phyloP scores from a whole-genome alignment of 2,797 vertebrate genomes.

The Spinus olivaceus region DNA sequence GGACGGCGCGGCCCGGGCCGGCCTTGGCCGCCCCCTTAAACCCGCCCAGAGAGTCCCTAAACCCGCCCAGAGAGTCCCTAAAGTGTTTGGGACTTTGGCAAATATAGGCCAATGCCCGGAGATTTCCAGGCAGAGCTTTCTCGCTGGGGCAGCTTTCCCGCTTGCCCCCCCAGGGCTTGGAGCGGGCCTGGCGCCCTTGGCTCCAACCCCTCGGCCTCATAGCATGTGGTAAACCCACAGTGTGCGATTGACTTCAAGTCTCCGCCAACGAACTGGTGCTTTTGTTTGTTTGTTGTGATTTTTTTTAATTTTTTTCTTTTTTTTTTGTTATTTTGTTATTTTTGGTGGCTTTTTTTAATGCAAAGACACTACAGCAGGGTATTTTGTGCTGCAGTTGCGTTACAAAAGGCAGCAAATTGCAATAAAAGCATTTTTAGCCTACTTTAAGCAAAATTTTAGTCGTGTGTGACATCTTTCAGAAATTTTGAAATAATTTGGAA shows the following conservation, averaged over 20 bases:
- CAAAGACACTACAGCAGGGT: fast-evolving
- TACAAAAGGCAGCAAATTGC: background rate
- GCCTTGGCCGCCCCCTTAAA: fast-evolving
- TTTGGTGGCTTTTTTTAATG: no score
- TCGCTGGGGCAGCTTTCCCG: background rate
- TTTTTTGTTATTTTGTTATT: no score
- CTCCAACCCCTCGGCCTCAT: fast-evolving
- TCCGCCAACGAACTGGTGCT: background rate
- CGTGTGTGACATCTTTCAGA: background rate
- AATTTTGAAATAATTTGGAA: background rate
- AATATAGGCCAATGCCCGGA: background rate
- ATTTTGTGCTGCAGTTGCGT: background rate
- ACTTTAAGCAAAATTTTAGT: background rate
- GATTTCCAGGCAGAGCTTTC: background rate
- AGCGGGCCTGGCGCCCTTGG: background rate
- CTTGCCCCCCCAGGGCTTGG: no score
- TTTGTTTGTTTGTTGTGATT: no score
- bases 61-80: fast-evolving
- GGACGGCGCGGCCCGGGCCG: fast-evolving
- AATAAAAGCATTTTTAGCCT: background rate
- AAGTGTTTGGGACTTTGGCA: background rate
- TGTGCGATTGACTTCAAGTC: background rate
- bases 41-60: fast-evolving
- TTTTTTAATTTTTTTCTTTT: fast-evolving
- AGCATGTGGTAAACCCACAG: background rate